Evolutionary conservation across 2,797 vertebrate genomes (phyloP).

Genomic region (Zonotrichia albicollis): DNA sequence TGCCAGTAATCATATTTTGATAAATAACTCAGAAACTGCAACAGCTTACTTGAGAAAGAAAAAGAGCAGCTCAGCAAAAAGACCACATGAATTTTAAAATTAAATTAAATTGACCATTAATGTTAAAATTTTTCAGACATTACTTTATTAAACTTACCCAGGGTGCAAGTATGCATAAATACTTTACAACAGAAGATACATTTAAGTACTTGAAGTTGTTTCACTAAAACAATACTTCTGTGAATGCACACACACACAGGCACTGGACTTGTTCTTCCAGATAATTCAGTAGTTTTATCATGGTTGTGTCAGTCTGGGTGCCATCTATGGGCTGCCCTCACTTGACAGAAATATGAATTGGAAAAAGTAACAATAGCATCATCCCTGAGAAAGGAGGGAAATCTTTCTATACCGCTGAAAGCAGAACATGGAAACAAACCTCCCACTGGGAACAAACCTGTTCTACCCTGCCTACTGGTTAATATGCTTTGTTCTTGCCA

Average conservation of each 20-base stretch:
- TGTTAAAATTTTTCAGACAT: neutral
- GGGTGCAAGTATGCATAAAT: neutral
- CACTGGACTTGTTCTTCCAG: neutral
- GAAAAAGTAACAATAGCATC: neutral
- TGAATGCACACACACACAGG: neutral
- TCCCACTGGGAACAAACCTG: constrained; percentile 28
- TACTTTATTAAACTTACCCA: neutral
- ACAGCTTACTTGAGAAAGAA: neutral
- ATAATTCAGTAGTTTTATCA: neutral
- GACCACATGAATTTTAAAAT: neutral
- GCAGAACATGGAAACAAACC: neutral
- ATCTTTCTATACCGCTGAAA: neutral
- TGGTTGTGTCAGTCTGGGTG: neutral
- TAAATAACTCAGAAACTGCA: neutral
- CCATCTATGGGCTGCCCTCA: neutral
- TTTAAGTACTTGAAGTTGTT: neutral
- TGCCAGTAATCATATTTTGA: neutral
- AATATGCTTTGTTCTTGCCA: neutral
- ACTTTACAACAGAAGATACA: neutral
- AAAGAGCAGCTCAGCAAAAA: neutral
- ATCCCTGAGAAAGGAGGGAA: neutral
- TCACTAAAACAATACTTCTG: neutral
- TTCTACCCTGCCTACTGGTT: neutral
- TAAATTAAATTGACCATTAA: neutral
- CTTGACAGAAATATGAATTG: neutral